These are phyloP conservation scores for Megalops atlanticus DNA, from an alignment of 2,113 vertebrate species.

Conservation along the genomic window DNA sequence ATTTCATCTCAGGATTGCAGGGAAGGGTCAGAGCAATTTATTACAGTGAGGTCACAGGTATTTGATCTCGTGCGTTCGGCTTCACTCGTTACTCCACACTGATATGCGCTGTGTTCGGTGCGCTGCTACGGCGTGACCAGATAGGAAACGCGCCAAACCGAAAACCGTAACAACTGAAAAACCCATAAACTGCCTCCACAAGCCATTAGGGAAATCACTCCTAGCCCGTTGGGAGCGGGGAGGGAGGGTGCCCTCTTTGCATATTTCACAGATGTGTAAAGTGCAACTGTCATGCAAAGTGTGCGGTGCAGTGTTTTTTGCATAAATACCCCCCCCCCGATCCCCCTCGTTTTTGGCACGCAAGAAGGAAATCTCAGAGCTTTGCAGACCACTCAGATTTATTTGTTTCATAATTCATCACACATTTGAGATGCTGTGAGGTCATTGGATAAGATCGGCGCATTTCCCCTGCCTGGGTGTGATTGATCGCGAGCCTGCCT, in stretches of 20 bases:
- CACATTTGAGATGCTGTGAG: slow-evolving; percentile 45
- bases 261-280: slow-evolving; percentile 27
- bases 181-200: background rate
- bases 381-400: slow-evolving; percentile 41
- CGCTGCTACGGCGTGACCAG: background rate
- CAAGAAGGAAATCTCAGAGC: slow-evolving; percentile 24
- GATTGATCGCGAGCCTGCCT: slow-evolving; percentile 47
- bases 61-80: background rate
- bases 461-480: slow-evolving; percentile 16
- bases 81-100: background rate
- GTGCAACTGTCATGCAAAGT: background rate
- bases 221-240: background rate
- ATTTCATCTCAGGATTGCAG: background rate
- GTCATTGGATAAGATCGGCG: slow-evolving; percentile 45
- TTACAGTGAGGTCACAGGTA: background rate
- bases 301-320: background rate
- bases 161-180: slow-evolving; percentile 7
- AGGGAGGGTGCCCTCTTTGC: slow-evolving; percentile 22
- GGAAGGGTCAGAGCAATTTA: background rate
- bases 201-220: slow-evolving; percentile 27
- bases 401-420: slow-evolving; percentile 61
- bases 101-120: background rate
- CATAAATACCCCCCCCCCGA: background rate
- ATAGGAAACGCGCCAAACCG: background rate
- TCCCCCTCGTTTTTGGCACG: background rate